Evolutionary conservation across 2,888 invertebrate genomes (phyloP).

Genomic region (Corbicula japonica): DNA sequence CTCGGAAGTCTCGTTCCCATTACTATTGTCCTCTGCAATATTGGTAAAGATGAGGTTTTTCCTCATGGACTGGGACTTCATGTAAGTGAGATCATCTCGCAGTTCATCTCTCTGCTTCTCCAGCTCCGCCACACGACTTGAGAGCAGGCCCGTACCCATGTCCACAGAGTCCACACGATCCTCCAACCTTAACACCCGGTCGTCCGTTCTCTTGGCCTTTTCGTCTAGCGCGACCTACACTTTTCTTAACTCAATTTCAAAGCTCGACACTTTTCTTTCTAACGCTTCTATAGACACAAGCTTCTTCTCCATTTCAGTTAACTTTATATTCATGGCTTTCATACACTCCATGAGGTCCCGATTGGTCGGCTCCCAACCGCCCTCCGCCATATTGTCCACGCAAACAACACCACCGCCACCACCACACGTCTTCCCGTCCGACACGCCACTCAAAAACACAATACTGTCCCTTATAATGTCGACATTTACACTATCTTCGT

Average conservation of each 20-base stretch:
- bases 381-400: background rate
- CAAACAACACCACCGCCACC: background rate
- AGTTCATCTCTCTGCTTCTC: too few species aligned
- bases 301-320: background rate
- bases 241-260: slow-evolving; percentile 3
- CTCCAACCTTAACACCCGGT: background rate
- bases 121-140: background rate
- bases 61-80: too few species aligned
- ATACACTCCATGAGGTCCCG: background rate
- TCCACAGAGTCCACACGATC: slow-evolving; percentile 3
- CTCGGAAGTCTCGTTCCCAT: background rate
- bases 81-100: too few species aligned
- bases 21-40: too few species aligned
- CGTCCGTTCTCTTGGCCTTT: background rate
- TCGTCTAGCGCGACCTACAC: slow-evolving; percentile 2
- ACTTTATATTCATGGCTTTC: background rate
- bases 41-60: too few species aligned
- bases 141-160: slow-evolving; percentile 5
- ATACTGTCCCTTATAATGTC: background rate
- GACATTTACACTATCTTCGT: background rate
- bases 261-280: background rate
- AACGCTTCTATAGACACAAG: background rate
- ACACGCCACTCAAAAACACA: background rate
- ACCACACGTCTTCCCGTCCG: background rate
- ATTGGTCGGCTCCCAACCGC: slow-evolving; percentile 1